Evolutionary conservation across 2,888 invertebrate genomes (phyloP), one percentile per base, ranked within the genome.

Genomic region (Lasioglossum oenotherae): DNA sequence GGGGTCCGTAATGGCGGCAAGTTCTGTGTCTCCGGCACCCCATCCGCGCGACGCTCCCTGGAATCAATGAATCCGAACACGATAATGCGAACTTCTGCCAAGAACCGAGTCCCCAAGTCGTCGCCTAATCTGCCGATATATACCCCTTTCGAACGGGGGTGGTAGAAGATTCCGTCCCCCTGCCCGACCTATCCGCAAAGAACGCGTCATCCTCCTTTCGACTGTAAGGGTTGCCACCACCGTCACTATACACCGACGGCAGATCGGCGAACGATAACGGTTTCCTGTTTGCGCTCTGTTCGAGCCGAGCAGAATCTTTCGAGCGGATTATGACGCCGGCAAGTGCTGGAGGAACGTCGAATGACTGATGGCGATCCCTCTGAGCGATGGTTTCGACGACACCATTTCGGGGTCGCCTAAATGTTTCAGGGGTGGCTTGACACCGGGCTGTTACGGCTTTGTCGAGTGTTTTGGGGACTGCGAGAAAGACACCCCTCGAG

Each of bases 61-160:
- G 91, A 93, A 92, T 93, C 93, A 93, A 93, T 94, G 93, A 94
- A 93, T 94, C 90, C 92, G 93, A 94, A 93, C 91, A 91, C 93
- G 93, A 94, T 94, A 94, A 93, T 93, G 91, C 92, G 87, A 93
- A 93, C 91, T 93, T 92, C 89, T 88, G 78, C 82, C 77, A 91
- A 92, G 89, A 67, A 92, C 87, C 87, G 81, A 71, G 64, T 76
- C 57, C 80, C 86, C 89, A 78, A 84, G 81, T 87, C 85, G 86
- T 79, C 87, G 89, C 80, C 93, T 92, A 93, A 91, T 93, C 93
- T 92, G 78, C 4, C 76, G 80, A 80, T 84, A 81, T 57, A 64
- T 53, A 53, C 64, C 77, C 84, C 84, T 64, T 82, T 72, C 76
- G 74, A 80, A 78, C 74, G 10, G 82, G 4, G 71, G 31, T 49